Evolutionary conservation across 2,797 vertebrate genomes (phyloP).

Genomic region (Sebastiscus tertius): DNA sequence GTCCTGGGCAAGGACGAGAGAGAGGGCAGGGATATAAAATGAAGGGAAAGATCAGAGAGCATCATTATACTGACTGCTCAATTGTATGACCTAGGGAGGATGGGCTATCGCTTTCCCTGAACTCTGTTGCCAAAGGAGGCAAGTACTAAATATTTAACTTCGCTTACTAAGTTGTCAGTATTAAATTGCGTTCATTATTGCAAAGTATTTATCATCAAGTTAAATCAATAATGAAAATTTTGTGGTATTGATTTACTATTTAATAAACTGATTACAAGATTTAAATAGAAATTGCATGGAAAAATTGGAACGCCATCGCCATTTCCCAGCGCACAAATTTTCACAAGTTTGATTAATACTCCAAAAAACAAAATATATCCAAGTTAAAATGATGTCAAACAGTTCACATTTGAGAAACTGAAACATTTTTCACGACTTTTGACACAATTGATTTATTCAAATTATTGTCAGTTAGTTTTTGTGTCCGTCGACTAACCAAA

Average conservation of each 20-base stretch:
- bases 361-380: not conserved
- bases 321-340: not conserved
- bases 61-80: not conserved
- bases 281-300: not conserved
- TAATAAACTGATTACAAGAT: not conserved
- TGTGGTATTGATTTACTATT: not conserved
- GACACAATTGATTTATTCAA: not conserved
- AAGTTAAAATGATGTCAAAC: not conserved
- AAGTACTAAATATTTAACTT: conserved; percentile 29
- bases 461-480: not conserved
- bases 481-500: not conserved
- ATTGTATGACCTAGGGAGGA: not conserved
- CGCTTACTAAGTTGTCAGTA: not conserved
- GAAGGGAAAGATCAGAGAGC: not conserved
- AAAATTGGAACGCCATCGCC: not conserved
- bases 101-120: not conserved
- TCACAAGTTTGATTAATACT: not conserved
- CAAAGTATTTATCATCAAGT: not conserved
- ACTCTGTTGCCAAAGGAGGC: conserved; percentile 6
- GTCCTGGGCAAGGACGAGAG: not conserved
- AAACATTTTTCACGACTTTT: not conserved
- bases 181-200: not conserved
- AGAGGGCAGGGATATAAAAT: not conserved
- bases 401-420: not conserved
- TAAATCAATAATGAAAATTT: not conserved